Evolutionary conservation across 2,113 vertebrate species (phyloP).

Genomic region (Aptenodytes patagonicus): DNA sequence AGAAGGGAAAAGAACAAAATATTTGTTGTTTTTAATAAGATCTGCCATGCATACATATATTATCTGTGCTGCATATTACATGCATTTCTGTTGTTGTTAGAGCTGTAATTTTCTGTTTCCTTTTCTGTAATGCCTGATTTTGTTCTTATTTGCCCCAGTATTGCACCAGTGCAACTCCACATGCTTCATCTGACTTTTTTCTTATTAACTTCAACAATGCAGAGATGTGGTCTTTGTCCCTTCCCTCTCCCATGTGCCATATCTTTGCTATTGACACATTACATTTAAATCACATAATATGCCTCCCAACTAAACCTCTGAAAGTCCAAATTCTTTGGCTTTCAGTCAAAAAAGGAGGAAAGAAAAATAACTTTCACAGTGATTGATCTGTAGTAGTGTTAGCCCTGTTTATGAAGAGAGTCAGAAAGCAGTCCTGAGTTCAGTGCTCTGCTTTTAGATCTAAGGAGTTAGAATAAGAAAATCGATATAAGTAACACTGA

Average conservation of each 20-base stretch:
- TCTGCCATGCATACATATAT: not conserved
- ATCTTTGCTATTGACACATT: not conserved
- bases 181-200: not conserved
- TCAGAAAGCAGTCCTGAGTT: conserved; percentile 1
- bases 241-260: not conserved
- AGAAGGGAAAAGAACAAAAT: conserved; percentile 3
- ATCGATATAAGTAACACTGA: conserved; percentile 64
- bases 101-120: not conserved
- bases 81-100: not conserved
- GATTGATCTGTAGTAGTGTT: not conserved
- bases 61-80: not conserved
- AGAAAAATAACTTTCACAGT: not conserved
- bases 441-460: conserved; percentile 35
- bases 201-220: not conserved
- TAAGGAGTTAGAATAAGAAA: conserved; percentile 28
- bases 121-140: not conserved
- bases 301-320: not conserved
- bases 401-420: not conserved
- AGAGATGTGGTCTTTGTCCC: not conserved
- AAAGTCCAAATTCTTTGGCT: not conserved
- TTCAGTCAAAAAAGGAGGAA: not conserved
- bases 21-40: conserved; percentile 13
- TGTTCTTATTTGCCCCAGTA: not conserved
- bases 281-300: not conserved
- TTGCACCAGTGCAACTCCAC: not conserved